Evolutionary conservation across 2,797 vertebrate species (phyloP).

Genomic region (Alcedo quadribrachys): DNA sequence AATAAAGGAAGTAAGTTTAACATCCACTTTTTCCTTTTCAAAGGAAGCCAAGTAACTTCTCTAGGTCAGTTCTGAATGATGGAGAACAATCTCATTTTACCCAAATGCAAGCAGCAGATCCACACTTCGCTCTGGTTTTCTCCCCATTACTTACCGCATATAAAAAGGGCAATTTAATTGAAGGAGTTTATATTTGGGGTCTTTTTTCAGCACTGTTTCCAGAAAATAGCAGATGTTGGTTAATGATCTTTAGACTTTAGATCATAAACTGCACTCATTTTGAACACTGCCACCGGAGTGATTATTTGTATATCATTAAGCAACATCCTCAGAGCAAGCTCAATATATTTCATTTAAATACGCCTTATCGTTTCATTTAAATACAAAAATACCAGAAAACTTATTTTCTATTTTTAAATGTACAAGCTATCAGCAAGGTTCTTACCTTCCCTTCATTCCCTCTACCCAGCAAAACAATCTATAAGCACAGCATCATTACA

Average conservation of each 20-base stretch:
- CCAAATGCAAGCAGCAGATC: background rate
- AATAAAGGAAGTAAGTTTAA: slow-evolving; percentile 27
- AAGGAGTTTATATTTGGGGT: slow-evolving; percentile 18
- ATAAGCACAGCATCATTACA: background rate
- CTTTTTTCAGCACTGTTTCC: slow-evolving; percentile 34
- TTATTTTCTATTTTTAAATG: background rate
- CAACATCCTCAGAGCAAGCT: slow-evolving; percentile 9
- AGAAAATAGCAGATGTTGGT: slow-evolving; percentile 48
- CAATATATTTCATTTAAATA: background rate
- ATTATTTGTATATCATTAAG: slow-evolving; percentile 44
- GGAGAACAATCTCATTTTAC: slow-evolving; percentile 20
- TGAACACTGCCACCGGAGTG: background rate
- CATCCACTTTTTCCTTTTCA: background rate
- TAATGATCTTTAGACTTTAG: slow-evolving; percentile 52
- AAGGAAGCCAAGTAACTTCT: slow-evolving; percentile 12
- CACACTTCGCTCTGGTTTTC: background rate
- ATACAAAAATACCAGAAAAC: background rate
- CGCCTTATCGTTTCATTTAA: background rate
- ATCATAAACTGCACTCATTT: slow-evolving; percentile 53
- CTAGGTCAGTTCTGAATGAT: slow-evolving; percentile 5
- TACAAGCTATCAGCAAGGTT: background rate
- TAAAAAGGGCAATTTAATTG: slow-evolving; percentile 56
- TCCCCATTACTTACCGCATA: slow-evolving; percentile 36
- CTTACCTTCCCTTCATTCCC: background rate
- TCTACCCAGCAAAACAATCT: slow-evolving; percentile 23